A percentile compares a stretch with the other conserved stretches of the same genome.
Conservation (phyloP, 2,888 invertebrate species). For the Apamea epomidion region DNA sequence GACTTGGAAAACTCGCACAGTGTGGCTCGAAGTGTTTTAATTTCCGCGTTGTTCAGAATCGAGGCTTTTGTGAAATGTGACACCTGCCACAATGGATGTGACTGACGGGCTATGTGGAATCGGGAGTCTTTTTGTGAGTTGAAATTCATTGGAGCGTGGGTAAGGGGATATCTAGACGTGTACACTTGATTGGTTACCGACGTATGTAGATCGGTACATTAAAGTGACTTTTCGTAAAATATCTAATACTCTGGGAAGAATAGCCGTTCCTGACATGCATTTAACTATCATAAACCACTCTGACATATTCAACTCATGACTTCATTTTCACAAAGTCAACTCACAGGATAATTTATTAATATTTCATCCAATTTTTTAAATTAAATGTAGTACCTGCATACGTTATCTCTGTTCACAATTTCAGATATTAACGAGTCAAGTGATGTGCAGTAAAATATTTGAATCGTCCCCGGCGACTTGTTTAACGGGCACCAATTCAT, state of each 20-base stretch:
- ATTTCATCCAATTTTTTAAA: neutral
- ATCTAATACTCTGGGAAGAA: neutral
- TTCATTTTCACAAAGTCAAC: neutral
- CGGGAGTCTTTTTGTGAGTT: conserved; percentile 12
- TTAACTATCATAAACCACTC: neutral
- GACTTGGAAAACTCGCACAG: conserved; percentile 59
- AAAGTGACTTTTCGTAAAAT: neutral
- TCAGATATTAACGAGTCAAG: conserved; percentile 32
- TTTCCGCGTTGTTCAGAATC: conserved; percentile 53
- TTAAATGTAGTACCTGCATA: neutral
- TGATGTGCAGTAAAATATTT: conserved; percentile 34
- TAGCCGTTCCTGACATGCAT: neutral
- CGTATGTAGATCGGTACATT: neutral
- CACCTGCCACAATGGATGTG: conserved; percentile 53
- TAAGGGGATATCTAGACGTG: no score
- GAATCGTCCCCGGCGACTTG: conserved; percentile 39
- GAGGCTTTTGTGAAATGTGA: conserved; percentile 51
- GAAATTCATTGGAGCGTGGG: conserved; percentile 5
- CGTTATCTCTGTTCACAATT: conserved; percentile 21
- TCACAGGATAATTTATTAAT: neutral
- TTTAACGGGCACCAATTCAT: conserved; percentile 50
- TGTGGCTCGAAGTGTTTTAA: conserved; percentile 60
- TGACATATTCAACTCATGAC: neutral
- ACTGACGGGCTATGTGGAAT: conserved; percentile 26
- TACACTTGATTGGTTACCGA: neutral